Base-by-base conservation (phyloP, 2,797 vertebrate genomes). In the Pteropus rufus region DNA sequence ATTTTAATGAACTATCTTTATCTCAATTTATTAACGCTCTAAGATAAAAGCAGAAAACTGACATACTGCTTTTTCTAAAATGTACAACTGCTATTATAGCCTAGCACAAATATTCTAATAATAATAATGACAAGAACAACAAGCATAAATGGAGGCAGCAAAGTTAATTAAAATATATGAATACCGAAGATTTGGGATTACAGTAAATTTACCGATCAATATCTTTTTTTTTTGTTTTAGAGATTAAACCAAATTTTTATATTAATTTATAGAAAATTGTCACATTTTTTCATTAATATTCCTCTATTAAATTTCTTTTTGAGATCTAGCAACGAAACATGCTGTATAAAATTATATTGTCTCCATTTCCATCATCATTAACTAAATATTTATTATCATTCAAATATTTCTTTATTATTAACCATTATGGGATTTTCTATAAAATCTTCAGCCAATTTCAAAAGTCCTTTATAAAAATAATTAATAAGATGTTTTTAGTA, bases 251-350 rank as follows among this genome's bases (percentile, higher is more conserved):
- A 83, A 76, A 82, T 67, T 90, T 29, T 6, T 60, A 73, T 67
- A 34, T 77, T 29, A 92, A 10, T 67, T 77, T 83, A n/a, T 83
- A 60, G 31, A 94, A 82, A 72, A 72, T 79, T 24, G 52, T 86
- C 12, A 69, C 62, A 75, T 64, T 89, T 92, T 81, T 26, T 76
- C 23, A 76, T 41, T 81, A 26, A 34, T 7, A 70, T 72, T 82
- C 87, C 58, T 77, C 23, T 79, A 39, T 84, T 73, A 80, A 83
- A 79, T 91, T 84, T 83, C n/a, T 31, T 80, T 81, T 85, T 80
- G 58, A 52, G 7, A 49, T 58, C 39, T 60, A 36, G 39, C 41
- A 86, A 39, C 54, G 70, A 89, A 67, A 60, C 75, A 52, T 56
- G 4, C 10, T 41, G 1, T 31, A 52, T 26, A 54, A 89, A 85